A percentile compares a stretch with the other conserved stretches of the same genome.
These are phyloP conservation scores for Eumacrocentrus americanus DNA, from an alignment of 2,888 invertebrate species.

Conservation along the genomic window DNA sequence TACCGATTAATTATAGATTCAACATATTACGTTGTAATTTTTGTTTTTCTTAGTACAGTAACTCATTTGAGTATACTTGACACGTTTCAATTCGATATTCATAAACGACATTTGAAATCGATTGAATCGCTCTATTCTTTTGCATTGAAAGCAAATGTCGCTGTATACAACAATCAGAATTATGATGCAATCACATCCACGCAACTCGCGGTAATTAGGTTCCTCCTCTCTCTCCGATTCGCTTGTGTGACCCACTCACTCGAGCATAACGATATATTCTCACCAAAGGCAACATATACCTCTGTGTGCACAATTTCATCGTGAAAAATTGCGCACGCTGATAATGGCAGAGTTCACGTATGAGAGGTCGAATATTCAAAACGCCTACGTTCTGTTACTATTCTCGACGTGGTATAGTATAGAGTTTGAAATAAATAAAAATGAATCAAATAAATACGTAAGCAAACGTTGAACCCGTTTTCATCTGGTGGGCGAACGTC, in stretches of 20 bases:
- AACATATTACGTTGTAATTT: conserved; percentile 4
- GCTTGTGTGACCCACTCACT: conserved; percentile 16
- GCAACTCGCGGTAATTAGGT: conserved; percentile 13
- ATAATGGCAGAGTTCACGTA: too few species aligned
- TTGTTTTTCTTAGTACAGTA: too few species aligned
- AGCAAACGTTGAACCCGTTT: neutral
- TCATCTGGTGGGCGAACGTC: neutral
- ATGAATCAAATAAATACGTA: neutral
- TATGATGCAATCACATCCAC: conserved; percentile 26
- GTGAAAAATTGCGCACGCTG: too few species aligned
- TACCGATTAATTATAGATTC: too few species aligned
- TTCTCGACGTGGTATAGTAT: too few species aligned
- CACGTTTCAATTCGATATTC: neutral
- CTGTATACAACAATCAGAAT: conserved; percentile 25
- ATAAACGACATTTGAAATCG: neutral
- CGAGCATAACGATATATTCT: conserved; percentile 4
- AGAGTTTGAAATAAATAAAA: neutral
- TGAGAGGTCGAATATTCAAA: too few species aligned
- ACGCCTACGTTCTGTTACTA: too few species aligned
- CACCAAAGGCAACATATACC: too few species aligned
- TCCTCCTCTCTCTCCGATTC: conserved; percentile 6
- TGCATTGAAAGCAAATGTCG: conserved; percentile 21
- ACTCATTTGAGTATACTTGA: neutral
- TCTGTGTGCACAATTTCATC: too few species aligned
- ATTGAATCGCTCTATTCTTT: neutral